phyloP scores from a whole-genome alignment of 1,140 invertebrate species.

The Nautilus pompilius region DNA sequence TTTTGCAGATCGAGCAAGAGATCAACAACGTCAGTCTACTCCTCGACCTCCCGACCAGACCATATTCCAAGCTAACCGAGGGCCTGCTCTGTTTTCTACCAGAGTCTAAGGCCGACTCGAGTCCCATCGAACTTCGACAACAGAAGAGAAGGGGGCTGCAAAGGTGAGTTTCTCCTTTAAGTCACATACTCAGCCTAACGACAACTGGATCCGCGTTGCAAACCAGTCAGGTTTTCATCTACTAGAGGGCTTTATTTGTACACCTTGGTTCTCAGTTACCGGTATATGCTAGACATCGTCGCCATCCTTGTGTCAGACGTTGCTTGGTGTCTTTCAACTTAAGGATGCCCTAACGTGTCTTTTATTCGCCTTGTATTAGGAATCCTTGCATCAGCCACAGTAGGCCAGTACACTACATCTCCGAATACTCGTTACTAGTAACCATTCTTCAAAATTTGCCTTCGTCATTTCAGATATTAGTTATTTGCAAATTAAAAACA shows the following conservation, averaged over 20 bases:
- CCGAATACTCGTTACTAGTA: too few species aligned
- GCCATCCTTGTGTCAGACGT: not conserved
- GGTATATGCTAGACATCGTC: not conserved
- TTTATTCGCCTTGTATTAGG: too few species aligned
- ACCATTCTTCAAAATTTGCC: too few species aligned
- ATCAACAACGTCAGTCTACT: slow-evolving; percentile 73
- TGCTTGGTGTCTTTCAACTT: not conserved
- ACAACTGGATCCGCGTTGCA: not conserved
- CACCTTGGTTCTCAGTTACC: not conserved
- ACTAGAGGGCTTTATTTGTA: not conserved
- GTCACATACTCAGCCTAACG: not conserved
- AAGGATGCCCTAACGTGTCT: not conserved
- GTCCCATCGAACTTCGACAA: slow-evolving; percentile 14
- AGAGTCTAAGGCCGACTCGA: slow-evolving; percentile 29
- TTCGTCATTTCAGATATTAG: too few species aligned
- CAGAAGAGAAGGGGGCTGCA: slow-evolving; percentile 5
- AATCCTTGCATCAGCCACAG: too few species aligned
- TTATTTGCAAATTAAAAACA: too few species aligned
- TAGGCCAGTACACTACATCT: too few species aligned
- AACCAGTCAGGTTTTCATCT: not conserved
- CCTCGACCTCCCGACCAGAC: slow-evolving; percentile 49
- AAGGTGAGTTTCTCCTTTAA: slow-evolving; percentile 13
- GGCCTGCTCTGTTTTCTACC: slow-evolving; percentile 31
- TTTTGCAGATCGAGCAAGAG: slow-evolving; percentile 67
- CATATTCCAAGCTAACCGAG: slow-evolving; percentile 61